Evolutionary conservation across 2,113 vertebrate genomes (phyloP).

Genomic region (Aphyosemion australe): DNA sequence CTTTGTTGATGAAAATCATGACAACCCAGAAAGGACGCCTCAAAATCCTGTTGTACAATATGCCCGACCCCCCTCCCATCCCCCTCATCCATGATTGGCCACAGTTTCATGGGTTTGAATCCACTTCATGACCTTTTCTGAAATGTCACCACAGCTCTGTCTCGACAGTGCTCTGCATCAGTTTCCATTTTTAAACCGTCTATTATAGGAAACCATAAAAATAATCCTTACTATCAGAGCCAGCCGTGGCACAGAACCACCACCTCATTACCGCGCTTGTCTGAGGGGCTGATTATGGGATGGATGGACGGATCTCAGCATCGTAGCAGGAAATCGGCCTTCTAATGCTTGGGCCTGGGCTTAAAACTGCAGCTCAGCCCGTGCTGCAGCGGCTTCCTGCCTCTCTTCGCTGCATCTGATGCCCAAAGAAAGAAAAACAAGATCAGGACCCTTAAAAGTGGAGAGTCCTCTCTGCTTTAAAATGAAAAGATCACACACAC

Average conservation of each 20-base stretch:
- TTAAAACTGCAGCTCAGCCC: slow-evolving; percentile 43
- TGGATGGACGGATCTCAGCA: slow-evolving; percentile 41
- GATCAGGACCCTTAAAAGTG: slow-evolving; percentile 29
- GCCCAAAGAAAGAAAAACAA: slow-evolving; percentile 5
- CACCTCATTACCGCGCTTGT: slow-evolving; percentile 65
- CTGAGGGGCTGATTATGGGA: slow-evolving; percentile 66
- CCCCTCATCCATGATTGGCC: slow-evolving; percentile 31
- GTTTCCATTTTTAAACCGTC: slow-evolving; percentile 41
- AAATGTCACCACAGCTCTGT: slow-evolving; percentile 56
- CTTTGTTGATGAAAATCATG: slow-evolving; percentile 6
- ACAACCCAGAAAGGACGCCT: slow-evolving; percentile 41
- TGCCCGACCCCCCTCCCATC: slow-evolving; percentile 32
- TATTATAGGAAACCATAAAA: slow-evolving; percentile 65
- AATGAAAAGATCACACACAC: slow-evolving; percentile 45
- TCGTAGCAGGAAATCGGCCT: slow-evolving; percentile 30
- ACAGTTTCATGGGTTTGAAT: slow-evolving; percentile 47
- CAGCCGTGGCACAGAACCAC: slow-evolving; percentile 53
- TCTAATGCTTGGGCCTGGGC: slow-evolving; percentile 44
- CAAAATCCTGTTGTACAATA: slow-evolving; percentile 60
- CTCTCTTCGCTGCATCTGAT: slow-evolving; percentile 20
- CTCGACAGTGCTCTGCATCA: slow-evolving; percentile 30
- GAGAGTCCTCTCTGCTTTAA: slow-evolving; percentile 7
- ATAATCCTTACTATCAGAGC: slow-evolving; percentile 64
- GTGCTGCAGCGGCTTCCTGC: slow-evolving; percentile 26
- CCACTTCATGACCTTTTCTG: slow-evolving; percentile 59